phyloP scores from a whole-genome alignment of 2,888 invertebrate species.

The Chrysolina haemoptera region DNA sequence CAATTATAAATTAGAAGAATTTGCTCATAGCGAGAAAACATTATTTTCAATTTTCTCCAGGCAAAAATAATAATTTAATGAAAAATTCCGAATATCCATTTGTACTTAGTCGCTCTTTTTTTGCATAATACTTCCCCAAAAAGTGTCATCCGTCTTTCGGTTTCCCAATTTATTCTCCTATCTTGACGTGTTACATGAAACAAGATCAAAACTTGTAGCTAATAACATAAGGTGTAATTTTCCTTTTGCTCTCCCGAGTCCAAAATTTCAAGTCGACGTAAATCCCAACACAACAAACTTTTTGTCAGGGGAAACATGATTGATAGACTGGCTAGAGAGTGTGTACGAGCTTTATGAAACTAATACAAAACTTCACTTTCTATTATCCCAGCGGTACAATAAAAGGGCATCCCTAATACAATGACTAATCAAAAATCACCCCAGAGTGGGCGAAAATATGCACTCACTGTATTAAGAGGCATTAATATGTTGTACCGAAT shows the following conservation, averaged over 20 bases:
- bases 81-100: background rate
- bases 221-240: constrained; percentile 19
- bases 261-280: constrained; percentile 17
- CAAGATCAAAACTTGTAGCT: constrained; percentile 21
- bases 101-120: background rate
- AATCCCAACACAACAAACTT: constrained; percentile 24
- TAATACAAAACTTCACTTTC: constrained; percentile 53
- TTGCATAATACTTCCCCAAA: background rate
- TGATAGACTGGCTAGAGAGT: constrained; percentile 37
- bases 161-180: constrained; percentile 2
- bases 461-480: constrained; percentile 37
- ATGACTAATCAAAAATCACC: constrained; percentile 52
- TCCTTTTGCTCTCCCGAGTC: constrained; percentile 13
- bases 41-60: constrained; percentile 18
- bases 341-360: constrained; percentile 45
- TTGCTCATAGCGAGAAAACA: background rate
- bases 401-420: constrained; percentile 44
- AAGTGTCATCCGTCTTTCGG: constrained; percentile 12
- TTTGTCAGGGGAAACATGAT: constrained; percentile 43
- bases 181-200: constrained; percentile 12
- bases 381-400: constrained; percentile 50
- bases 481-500: constrained; percentile 35
- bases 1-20: too few relatives aligned
- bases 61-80: background rate
- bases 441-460: constrained; percentile 32